These are phyloP conservation scores for Hyppa rectilinea DNA, from an alignment of 2,888 invertebrate genomes.

Conservation along the genomic window DNA sequence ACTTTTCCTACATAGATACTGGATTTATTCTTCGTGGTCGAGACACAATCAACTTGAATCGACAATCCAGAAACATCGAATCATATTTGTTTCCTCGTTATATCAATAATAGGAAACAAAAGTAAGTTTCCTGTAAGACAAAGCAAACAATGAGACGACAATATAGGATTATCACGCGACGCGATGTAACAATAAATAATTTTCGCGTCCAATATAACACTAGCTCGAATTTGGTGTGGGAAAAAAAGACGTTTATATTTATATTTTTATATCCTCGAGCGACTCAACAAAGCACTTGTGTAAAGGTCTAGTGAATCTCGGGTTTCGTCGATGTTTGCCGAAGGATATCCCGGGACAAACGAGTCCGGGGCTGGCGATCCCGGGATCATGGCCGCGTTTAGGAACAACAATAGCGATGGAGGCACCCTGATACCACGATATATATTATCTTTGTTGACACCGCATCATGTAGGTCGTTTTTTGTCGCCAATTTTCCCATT, in stretches of 20 bases:
- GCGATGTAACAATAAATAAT: constrained; percentile 77
- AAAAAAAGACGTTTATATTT: constrained; percentile 79
- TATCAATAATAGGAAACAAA: constrained; percentile 59
- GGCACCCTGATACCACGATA: constrained; percentile 86
- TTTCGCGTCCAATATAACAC: constrained; percentile 65
- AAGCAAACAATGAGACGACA: constrained; percentile 51
- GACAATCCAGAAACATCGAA: constrained; percentile 13
- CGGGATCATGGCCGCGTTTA: constrained; percentile 85
- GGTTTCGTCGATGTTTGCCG: constrained; percentile 88
- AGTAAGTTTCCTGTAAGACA: constrained; percentile 53
- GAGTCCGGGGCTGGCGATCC: constrained; percentile 82
- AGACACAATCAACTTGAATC: constrained; percentile 9
- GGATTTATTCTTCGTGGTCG: constrained; percentile 4
- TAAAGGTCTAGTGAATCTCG: constrained; percentile 88
- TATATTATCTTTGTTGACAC: constrained; percentile 89
- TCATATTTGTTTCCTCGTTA: constrained; percentile 49
- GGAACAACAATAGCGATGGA: constrained; percentile 86
- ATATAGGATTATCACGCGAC: constrained; percentile 67
- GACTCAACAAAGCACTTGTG: constrained; percentile 85
- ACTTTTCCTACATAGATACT: neutral
- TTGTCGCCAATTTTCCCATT: constrained; percentile 85
- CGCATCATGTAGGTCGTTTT: constrained; percentile 87
- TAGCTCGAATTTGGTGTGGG: constrained; percentile 61
- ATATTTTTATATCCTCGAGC: constrained; percentile 81
- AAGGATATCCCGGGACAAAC: constrained; percentile 89